These are phyloP conservation scores for Mungos mungo DNA, from an alignment of 2,113 vertebrate species.

Conservation along the genomic window DNA sequence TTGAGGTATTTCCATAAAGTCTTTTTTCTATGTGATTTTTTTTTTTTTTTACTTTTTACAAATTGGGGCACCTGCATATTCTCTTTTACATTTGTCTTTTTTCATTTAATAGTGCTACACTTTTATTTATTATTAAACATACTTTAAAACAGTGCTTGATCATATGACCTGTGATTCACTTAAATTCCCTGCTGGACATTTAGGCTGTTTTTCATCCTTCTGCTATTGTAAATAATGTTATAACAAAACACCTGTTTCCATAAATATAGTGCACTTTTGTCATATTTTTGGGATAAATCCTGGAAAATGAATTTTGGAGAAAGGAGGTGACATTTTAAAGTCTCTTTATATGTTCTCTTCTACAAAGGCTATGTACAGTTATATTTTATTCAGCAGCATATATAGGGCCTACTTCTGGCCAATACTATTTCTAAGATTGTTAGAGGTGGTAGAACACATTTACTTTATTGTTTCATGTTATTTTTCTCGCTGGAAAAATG, in stretches of 20 bases:
- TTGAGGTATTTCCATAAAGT: neutral
- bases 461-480: neutral
- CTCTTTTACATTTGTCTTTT: neutral
- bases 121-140: conserved; percentile 11
- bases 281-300: conserved; percentile 10
- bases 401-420: neutral
- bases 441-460: neutral
- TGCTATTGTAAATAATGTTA: conserved; percentile 31
- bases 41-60: neutral
- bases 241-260: conserved; percentile 35
- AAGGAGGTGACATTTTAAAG: conserved; percentile 15
- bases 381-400: neutral
- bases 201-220: conserved; percentile 10
- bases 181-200: neutral
- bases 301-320: conserved; percentile 49
- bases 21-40: neutral
- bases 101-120: conserved; percentile 13
- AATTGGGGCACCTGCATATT: neutral
- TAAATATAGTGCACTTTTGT: conserved; percentile 33
- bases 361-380: neutral
- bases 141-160: conserved; percentile 29
- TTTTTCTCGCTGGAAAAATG: neutral
- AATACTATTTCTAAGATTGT: neutral
- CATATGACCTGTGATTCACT: conserved; percentile 33
- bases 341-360: neutral